Conservation (phyloP, 1,140 invertebrate genomes). For the Drosophila micromelanica region DNA sequence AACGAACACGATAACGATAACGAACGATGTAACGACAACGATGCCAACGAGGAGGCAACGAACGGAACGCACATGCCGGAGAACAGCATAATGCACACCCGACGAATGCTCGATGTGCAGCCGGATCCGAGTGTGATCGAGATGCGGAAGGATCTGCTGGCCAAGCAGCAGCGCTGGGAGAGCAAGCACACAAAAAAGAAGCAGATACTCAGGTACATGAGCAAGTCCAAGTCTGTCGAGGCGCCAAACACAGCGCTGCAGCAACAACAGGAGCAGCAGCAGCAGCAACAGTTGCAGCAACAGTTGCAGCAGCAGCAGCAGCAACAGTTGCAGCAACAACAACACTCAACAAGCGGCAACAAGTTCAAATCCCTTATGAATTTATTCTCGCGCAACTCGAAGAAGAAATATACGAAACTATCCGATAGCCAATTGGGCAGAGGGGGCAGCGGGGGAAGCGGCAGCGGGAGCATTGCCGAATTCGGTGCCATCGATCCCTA, state of each 20-base stretch:
- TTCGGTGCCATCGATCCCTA: slow-evolving; percentile 68
- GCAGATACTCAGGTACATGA: slow-evolving; percentile 51
- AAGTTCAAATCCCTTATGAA: slow-evolving; percentile 62
- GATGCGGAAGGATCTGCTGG: slow-evolving; percentile 64
- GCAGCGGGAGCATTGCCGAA: slow-evolving; percentile 21
- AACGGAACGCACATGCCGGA: slow-evolving; percentile 52
- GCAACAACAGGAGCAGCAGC: slow-evolving; percentile 14
- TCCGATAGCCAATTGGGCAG: slow-evolving; percentile 54
- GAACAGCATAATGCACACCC: slow-evolving; percentile 60
- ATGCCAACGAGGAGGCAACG: not conserved
- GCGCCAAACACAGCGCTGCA: slow-evolving; percentile 25
- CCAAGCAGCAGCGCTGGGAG: slow-evolving; percentile 56
- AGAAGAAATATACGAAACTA: slow-evolving; percentile 76
- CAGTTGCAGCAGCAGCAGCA: slow-evolving; percentile 23
- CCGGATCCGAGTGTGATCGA: slow-evolving; percentile 78
- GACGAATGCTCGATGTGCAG: slow-evolving; percentile 74
- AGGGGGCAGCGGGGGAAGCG: not conserved
- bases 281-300: slow-evolving; percentile 15
- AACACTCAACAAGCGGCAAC: slow-evolving; percentile 57
- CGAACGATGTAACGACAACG: slow-evolving; percentile 6
- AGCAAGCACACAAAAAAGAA: slow-evolving; percentile 56
- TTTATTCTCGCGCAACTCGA: slow-evolving; percentile 60
- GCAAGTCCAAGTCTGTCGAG: slow-evolving; percentile 62
- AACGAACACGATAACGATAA: slow-evolving; percentile 25
- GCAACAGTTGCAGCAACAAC: slow-evolving; percentile 30